Evolutionary conservation across 2,797 vertebrate species (phyloP).

Genomic region (Enteromius thamalakanensis): DNA sequence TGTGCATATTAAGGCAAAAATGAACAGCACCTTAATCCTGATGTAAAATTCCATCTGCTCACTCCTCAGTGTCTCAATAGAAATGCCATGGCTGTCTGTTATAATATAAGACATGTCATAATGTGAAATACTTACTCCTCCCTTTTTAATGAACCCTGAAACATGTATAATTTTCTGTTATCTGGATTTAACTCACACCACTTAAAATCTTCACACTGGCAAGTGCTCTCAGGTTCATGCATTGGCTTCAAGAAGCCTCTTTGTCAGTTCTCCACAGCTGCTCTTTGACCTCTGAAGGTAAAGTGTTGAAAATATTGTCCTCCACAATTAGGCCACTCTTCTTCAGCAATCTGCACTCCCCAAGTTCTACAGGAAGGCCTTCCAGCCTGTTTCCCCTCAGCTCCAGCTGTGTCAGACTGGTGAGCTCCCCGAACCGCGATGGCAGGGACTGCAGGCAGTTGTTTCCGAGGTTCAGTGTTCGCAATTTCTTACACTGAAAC

Average conservation of each 20-base stretch:
- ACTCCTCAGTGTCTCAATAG: conserved; percentile 9
- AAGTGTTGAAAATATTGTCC: conserved; percentile 93
- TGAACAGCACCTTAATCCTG: conserved; percentile 29
- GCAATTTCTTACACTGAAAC: conserved; percentile 97
- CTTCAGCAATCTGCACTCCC: conserved; percentile 92
- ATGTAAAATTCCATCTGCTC: conserved; percentile 34
- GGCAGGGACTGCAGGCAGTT: conserved; percentile 93
- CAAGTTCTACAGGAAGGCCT: conserved; percentile 95
- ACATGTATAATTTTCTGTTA: background rate
- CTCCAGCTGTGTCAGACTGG: conserved; percentile 91
- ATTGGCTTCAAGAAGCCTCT: conserved; percentile 83
- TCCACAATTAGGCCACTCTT: conserved; percentile 92
- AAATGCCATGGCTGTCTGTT: conserved; percentile 1
- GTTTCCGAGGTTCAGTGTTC: conserved; percentile 93
- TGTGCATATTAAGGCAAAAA: conserved; percentile 45
- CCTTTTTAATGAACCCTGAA: background rate
- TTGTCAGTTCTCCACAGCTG: conserved; percentile 94
- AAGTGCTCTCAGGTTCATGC: background rate
- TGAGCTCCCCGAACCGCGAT: conserved; percentile 94
- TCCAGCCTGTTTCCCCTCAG: conserved; percentile 94
- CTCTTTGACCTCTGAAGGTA: conserved; percentile 94
- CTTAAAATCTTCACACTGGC: background rate
- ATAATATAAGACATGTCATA: background rate
- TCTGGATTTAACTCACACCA: background rate
- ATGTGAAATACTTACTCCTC: background rate